Evolutionary conservation across 2,113 vertebrate species (phyloP).

Genomic region (Hyperopisus bebe): DNA sequence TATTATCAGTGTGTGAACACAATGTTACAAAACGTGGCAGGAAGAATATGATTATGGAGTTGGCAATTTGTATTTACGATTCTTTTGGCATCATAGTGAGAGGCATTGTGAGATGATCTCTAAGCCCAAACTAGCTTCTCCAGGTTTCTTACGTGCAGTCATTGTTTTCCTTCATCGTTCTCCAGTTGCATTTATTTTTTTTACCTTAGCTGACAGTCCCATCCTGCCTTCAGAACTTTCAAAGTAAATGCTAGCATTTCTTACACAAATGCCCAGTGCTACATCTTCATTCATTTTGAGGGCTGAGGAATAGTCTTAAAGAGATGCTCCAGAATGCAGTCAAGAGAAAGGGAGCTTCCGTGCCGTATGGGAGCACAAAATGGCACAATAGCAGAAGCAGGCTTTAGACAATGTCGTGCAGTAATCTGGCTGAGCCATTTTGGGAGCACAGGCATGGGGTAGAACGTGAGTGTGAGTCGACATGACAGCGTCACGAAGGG

Average conservation of each 20-base stretch:
- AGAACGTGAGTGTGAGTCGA: slow-evolving; percentile 26
- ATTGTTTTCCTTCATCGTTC: background rate
- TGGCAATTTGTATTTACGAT: background rate
- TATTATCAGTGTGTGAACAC: background rate
- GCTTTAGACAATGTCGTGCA: slow-evolving; percentile 58
- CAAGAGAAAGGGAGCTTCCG: slow-evolving; percentile 46
- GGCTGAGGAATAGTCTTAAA: background rate
- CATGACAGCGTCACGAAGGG: slow-evolving; percentile 27
- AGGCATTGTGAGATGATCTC: background rate
- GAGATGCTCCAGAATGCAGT: slow-evolving; percentile 43
- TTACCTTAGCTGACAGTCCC: background rate
- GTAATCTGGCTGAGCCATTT: slow-evolving; percentile 64
- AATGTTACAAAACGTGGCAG: background rate
- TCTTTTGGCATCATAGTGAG: background rate
- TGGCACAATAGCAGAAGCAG: slow-evolving; percentile 57
- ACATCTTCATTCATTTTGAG: background rate
- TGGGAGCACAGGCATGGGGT: slow-evolving; percentile 59
- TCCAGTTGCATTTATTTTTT: background rate
- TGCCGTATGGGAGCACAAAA: slow-evolving; percentile 53
- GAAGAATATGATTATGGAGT: background rate
- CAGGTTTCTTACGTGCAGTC: background rate
- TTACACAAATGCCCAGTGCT: background rate
- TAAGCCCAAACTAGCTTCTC: background rate
- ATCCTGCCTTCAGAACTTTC: background rate
- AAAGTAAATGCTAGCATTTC: background rate